These are phyloP conservation scores for Hydropotes inermis DNA, from an alignment of 2,113 vertebrate genomes.

Conservation along the genomic window DNA sequence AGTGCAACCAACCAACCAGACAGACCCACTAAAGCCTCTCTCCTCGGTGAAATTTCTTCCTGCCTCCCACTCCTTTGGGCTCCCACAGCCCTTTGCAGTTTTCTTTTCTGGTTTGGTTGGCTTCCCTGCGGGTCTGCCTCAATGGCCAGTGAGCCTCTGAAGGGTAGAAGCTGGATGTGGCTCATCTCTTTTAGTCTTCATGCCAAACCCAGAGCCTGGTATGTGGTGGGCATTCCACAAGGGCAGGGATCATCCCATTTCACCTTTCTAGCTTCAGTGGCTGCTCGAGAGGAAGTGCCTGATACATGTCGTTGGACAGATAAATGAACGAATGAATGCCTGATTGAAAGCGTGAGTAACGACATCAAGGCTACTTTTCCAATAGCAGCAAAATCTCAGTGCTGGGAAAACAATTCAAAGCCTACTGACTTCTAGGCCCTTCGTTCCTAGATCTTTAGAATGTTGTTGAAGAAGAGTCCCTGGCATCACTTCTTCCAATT, in stretches of 20 bases:
- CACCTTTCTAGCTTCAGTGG: background rate
- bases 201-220: background rate
- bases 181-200: background rate
- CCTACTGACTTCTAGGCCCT: background rate
- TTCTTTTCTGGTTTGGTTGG: background rate
- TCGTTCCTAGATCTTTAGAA: background rate
- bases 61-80: background rate
- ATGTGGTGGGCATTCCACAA: accelerated
- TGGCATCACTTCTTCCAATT: background rate
- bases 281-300: background rate
- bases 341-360: background rate
- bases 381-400: background rate
- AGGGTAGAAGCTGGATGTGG: background rate
- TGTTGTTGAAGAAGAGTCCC: background rate
- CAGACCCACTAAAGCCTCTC: background rate
- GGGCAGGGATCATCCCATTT: background rate
- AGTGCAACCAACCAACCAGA: background rate
- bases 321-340: background rate
- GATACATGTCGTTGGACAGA: background rate
- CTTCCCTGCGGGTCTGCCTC: background rate
- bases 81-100: background rate
- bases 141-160: background rate
- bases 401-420: background rate
- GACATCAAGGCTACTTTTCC: background rate
- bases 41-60: background rate